Conservation (phyloP, 1,140 invertebrate species). For the Kradibia gibbosae region DNA sequence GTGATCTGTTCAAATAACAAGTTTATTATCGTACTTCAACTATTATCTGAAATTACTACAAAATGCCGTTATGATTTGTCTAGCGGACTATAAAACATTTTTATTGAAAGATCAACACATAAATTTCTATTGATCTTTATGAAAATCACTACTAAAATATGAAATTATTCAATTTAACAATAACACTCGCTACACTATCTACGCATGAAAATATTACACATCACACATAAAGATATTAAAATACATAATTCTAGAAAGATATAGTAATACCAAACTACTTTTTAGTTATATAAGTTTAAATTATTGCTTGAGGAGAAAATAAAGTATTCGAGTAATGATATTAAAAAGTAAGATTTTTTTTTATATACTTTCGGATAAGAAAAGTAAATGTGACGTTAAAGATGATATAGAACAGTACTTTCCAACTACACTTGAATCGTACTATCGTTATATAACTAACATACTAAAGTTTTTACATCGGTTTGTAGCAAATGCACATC, state of each 20-base stretch:
- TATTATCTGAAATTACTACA: not conserved
- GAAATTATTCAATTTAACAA: too few species aligned
- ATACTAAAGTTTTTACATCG: slow-evolving; percentile 1
- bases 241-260: not conserved
- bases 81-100: not conserved
- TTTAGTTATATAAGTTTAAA: not conserved
- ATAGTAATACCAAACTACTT: not conserved
- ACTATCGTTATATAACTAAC: not conserved
- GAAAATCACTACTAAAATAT: too few species aligned
- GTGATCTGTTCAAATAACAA: not conserved
- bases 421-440: not conserved
- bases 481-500: slow-evolving; percentile 1
- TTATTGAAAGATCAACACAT: too few species aligned
- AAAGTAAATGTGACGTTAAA: not conserved
- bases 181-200: too few species aligned
- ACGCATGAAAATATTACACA: too few species aligned
- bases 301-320: not conserved
- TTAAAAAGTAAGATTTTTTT: not conserved
- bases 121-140: too few species aligned
- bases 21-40: not conserved
- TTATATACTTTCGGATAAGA: not conserved
- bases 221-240: not conserved
- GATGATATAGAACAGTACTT: not conserved
- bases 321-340: not conserved
- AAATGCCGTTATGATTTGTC: not conserved